These are phyloP conservation scores for Uloborus diversus DNA, from an alignment of 1,140 invertebrate species.

Conservation along the genomic window DNA sequence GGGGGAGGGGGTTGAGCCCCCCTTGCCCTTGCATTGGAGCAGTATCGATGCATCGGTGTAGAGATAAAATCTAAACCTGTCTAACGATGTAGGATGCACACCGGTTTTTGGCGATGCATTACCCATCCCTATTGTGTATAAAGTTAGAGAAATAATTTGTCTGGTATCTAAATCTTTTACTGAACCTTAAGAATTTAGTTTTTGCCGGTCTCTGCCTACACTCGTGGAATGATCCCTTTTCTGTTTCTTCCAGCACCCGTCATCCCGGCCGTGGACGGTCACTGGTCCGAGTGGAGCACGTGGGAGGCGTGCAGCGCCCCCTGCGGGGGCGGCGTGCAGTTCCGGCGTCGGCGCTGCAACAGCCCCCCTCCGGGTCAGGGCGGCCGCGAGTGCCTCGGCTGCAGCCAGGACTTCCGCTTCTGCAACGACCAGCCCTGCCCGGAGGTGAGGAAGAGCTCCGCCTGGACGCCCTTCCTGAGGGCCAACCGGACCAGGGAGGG, in stretches of 20 bases:
- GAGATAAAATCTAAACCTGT: no score
- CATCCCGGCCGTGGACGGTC: conserved; percentile 60
- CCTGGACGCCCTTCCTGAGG: conserved; percentile 82
- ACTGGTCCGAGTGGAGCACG: conserved; percentile 65
- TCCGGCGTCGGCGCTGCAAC: conserved; percentile 72
- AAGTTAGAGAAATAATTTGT: no score
- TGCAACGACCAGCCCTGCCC: conserved; percentile 78
- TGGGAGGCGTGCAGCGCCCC: conserved; percentile 64
- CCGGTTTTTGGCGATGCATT: no score
- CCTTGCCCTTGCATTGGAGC: no score
- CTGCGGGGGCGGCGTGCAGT: conserved; percentile 63
- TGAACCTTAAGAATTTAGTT: no score
- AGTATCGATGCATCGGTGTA: no score
- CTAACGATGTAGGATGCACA: no score
- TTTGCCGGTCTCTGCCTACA: no score
- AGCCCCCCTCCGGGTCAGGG: conserved; percentile 72
- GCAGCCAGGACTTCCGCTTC: conserved; percentile 70
- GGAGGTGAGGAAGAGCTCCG: conserved; percentile 73
- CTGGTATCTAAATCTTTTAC: no score
- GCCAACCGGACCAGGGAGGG: conserved; percentile 69
- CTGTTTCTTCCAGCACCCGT: conserved; percentile 5
- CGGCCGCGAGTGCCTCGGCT: conserved; percentile 75
- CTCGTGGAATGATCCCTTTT: neutral
- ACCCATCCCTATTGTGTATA: no score
- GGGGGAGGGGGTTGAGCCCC: no score